A percentile compares a stretch with the other conserved stretches of the same genome.
Evolutionary conservation across 2,888 invertebrate species (phyloP).

Genomic region (Magallana nippona): DNA sequence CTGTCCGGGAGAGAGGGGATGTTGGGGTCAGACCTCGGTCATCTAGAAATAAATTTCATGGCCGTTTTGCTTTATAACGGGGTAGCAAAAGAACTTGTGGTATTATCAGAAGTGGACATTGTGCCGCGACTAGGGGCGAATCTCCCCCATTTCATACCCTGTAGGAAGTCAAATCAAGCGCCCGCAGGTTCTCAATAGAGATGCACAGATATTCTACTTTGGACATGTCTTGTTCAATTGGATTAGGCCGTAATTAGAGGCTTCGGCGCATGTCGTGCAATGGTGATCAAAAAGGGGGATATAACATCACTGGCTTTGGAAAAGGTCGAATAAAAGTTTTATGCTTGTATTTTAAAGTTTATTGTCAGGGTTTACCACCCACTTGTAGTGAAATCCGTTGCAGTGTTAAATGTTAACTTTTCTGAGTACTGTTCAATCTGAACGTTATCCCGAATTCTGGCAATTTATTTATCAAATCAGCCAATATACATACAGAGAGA

Average conservation of each 20-base stretch:
- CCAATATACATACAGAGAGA: no score
- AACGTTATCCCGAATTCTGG: no score
- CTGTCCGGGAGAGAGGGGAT: conserved; percentile 15
- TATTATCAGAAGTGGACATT: conserved; percentile 26
- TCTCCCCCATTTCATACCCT: conserved; percentile 9
- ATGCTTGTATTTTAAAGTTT: background rate
- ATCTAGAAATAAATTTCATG: conserved; percentile 46
- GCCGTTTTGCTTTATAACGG: conserved; percentile 40
- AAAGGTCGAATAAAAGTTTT: background rate
- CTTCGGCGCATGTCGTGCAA: conserved; percentile 8
- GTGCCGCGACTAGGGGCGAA: background rate
- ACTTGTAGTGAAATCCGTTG: background rate
- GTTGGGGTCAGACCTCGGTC: conserved; percentile 50
- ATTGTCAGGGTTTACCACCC: background rate
- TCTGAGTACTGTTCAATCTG: no score
- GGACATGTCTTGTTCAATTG: conserved; percentile 3
- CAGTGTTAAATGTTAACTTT: no score
- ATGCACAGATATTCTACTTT: conserved; percentile 31
- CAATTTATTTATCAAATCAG: no score
- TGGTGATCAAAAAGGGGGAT: background rate
- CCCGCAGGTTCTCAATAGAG: conserved; percentile 23
- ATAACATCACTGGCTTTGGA: background rate
- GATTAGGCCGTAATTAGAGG: background rate
- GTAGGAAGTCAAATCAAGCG: conserved; percentile 18
- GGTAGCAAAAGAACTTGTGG: background rate